Conservation (phyloP, 2,797 vertebrate species). For the Graptemys geographica region DNA sequence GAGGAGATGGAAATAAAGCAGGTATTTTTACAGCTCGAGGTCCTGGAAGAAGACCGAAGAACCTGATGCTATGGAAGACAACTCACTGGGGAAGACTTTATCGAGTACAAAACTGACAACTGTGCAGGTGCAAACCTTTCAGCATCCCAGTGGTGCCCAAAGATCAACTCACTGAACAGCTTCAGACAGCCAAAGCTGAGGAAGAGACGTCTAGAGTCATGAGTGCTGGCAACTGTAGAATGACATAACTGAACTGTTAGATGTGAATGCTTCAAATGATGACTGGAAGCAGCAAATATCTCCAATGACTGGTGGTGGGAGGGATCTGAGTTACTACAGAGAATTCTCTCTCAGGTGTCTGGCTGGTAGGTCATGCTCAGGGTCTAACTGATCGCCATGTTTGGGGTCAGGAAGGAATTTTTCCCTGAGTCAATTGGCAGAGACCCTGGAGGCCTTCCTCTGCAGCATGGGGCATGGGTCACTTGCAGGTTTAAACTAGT, state of each 20-base stretch:
- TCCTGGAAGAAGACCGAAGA: neutral
- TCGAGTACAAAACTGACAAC: neutral
- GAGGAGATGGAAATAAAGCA: accelerated
- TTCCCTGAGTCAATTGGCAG: neutral
- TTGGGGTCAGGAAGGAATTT: neutral
- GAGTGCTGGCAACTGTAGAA: neutral
- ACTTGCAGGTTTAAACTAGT: neutral
- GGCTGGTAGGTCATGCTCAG: neutral
- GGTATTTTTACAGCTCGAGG: neutral
- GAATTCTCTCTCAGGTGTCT: neutral
- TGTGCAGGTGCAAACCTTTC: neutral
- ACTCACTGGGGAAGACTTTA: neutral
- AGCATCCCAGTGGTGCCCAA: neutral
- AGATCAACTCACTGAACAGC: neutral
- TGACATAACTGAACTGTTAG: neutral
- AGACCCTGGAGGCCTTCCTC: neutral
- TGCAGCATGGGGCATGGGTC: neutral
- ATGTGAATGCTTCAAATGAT: neutral
- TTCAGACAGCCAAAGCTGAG: neutral
- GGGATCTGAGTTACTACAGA: neutral
- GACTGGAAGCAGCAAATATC: neutral
- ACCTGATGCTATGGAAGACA: neutral
- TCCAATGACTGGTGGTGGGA: neutral
- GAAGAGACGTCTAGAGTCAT: neutral
- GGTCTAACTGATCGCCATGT: neutral